These are phyloP conservation scores for Varanus salvator DNA, from an alignment of 2,113 vertebrate species.

Conservation along the genomic window DNA sequence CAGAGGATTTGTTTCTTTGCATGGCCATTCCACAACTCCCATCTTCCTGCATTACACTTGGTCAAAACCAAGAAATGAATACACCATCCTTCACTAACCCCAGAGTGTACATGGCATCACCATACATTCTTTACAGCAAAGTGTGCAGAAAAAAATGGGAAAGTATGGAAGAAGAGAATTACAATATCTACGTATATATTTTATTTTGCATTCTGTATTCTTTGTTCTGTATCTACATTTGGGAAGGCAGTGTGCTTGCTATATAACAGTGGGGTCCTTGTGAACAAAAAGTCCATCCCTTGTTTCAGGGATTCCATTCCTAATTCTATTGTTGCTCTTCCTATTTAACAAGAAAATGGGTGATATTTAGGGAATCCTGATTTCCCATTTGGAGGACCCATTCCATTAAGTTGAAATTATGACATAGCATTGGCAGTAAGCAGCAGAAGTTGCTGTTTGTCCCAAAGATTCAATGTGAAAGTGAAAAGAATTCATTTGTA, in stretches of 20 bases:
- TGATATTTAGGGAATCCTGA: not conserved
- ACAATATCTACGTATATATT: not conserved
- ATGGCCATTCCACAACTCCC: not conserved
- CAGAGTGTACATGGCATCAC: not conserved
- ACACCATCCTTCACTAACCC: not conserved
- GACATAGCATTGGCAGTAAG: not conserved
- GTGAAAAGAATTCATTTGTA: not conserved
- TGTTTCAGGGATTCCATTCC: not conserved
- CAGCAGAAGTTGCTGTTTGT: not conserved
- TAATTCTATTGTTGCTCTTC: not conserved
- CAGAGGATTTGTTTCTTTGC: not conserved
- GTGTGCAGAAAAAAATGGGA: not conserved
- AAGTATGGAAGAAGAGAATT: not conserved
- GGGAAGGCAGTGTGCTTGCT: not conserved
- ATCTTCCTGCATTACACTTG: not conserved
- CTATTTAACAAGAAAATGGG: not conserved
- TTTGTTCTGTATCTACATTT: not conserved
- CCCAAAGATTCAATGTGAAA: not conserved
- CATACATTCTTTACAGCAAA: not conserved
- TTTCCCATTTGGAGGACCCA: not conserved
- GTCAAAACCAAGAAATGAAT: not conserved
- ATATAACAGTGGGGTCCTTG: no score
- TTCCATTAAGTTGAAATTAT: not conserved
- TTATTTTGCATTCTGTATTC: no score
- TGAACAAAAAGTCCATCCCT: not conserved